Evolutionary conservation across 53 echinoderm and acorn worm genomes (phyloP).

Genomic region (Astropecten irregularis): DNA sequence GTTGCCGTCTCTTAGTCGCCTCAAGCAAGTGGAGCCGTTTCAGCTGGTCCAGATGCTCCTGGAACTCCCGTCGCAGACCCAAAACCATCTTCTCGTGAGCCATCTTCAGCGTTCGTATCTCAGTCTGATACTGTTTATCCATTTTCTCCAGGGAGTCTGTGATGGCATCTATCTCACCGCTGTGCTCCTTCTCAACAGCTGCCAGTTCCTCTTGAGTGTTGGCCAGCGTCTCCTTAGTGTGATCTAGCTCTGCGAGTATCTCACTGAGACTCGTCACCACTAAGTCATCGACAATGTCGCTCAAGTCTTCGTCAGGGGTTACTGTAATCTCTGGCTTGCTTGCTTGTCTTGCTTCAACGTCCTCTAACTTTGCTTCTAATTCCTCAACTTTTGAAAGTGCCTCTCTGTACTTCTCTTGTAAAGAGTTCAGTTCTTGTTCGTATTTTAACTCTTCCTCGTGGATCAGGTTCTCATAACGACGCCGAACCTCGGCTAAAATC

Average conservation of each 20-base stretch:
- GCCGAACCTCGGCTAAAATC: constrained; percentile 65
- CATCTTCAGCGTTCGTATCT: constrained; percentile 56
- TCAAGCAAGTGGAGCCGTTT: background rate
- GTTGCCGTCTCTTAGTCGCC: constrained; percentile 17
- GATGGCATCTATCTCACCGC: constrained; percentile 61
- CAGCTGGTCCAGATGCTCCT: constrained; percentile 22
- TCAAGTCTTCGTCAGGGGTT: constrained; percentile 53
- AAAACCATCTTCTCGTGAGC: constrained; percentile 15
- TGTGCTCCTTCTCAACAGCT: constrained; percentile 30
- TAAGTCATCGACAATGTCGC: constrained; percentile 52
- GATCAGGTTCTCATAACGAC: constrained; percentile 70
- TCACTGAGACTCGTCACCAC: constrained; percentile 24
- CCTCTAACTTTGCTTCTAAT: constrained; percentile 35
- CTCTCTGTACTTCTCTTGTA: constrained; percentile 47
- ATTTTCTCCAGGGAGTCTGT: constrained; percentile 70
- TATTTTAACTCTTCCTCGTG: constrained; percentile 65
- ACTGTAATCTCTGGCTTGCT: constrained; percentile 46
- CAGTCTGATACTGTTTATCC: constrained; percentile 62
- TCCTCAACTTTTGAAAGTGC: constrained; percentile 17
- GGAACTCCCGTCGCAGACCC: constrained; percentile 36
- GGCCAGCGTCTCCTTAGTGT: constrained; percentile 16
- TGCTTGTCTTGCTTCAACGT: background rate
- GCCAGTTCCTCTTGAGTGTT: constrained; percentile 29
- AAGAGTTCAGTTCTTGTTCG: constrained; percentile 60
- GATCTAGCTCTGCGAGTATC: constrained; percentile 40